Evolutionary conservation across 1,140 invertebrate genomes (phyloP).

Genomic region (Argopecten irradians): DNA sequence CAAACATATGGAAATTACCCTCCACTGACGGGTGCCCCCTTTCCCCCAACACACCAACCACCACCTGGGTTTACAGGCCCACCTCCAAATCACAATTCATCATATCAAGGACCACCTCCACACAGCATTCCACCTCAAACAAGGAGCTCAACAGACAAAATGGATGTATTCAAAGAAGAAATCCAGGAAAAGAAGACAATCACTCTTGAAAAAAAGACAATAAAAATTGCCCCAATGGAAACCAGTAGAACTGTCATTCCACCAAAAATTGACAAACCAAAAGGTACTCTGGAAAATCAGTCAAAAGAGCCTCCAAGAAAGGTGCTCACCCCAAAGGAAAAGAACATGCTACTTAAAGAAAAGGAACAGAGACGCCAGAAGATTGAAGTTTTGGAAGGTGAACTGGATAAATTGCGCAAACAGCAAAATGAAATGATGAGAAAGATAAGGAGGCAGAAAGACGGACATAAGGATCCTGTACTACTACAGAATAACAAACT

Average conservation of each 20-base stretch:
- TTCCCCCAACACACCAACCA: neutral
- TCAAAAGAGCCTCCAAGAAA: neutral
- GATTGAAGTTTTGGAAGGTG: conserved; percentile 61
- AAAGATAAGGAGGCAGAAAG: conserved; percentile 69
- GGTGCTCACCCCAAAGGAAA: conserved; percentile 51
- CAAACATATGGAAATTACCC: neutral
- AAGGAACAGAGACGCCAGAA: conserved; percentile 54
- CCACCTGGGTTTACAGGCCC: conserved; percentile 21
- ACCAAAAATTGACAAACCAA: conserved; percentile 35
- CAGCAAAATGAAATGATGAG: conserved; percentile 74
- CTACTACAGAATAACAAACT: conserved; percentile 71
- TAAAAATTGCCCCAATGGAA: conserved; percentile 12
- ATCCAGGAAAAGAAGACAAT: conserved; percentile 31
- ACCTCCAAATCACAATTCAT: conserved; percentile 19
- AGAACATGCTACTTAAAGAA: conserved; percentile 56
- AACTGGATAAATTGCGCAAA: conserved; percentile 64
- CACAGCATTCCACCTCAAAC: conserved; percentile 32
- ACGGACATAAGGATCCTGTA: conserved; percentile 72
- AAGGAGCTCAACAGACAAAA: neutral
- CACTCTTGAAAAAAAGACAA: conserved; percentile 25
- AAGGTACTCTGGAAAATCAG: conserved; percentile 25
- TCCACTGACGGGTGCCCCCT: neutral
- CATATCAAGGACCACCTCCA: conserved; percentile 6
- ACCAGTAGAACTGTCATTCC: conserved; percentile 52
- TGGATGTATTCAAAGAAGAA: conserved; percentile 10